Conservation (phyloP, 1,140 invertebrate species). For the Hyphantria cunea region DNA sequence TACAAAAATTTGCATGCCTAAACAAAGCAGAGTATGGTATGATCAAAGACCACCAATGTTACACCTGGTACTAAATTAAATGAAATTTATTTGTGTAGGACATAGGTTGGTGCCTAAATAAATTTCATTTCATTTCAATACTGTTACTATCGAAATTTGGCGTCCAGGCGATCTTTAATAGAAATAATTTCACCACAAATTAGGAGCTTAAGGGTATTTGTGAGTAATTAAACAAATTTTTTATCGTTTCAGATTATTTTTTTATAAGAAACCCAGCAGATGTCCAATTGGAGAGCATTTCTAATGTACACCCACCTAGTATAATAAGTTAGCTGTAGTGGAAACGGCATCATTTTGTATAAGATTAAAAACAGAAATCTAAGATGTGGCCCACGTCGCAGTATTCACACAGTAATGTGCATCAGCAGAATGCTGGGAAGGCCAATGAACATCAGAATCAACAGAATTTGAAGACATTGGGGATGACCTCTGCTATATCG, state of each 20-base stretch:
- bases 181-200: no score
- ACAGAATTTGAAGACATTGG: conserved; percentile 82
- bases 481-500: conserved; percentile 97
- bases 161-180: no score
- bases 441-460: conserved; percentile 73
- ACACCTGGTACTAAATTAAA: no score
- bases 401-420: conserved; percentile 71
- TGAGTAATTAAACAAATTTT: no score
- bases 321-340: conserved; percentile 5
- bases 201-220: no score
- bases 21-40: no score
- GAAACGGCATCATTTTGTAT: conserved; percentile 1
- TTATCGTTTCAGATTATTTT: conserved; percentile 9
- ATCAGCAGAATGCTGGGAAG: conserved; percentile 47
- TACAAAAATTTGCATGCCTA: no score
- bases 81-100: no score
- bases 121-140: no score
- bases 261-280: conserved; percentile 19
- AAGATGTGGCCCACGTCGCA: conserved; percentile 78
- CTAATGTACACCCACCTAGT: conserved; percentile 44
- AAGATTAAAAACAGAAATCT: conserved; percentile 27
- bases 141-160: no score
- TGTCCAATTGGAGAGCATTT: conserved; percentile 33
- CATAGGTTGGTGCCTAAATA: no score
- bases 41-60: no score